Evolutionary conservation across 2,888 invertebrate species (phyloP).

Genomic region (Drosophila atroscutellata): DNA sequence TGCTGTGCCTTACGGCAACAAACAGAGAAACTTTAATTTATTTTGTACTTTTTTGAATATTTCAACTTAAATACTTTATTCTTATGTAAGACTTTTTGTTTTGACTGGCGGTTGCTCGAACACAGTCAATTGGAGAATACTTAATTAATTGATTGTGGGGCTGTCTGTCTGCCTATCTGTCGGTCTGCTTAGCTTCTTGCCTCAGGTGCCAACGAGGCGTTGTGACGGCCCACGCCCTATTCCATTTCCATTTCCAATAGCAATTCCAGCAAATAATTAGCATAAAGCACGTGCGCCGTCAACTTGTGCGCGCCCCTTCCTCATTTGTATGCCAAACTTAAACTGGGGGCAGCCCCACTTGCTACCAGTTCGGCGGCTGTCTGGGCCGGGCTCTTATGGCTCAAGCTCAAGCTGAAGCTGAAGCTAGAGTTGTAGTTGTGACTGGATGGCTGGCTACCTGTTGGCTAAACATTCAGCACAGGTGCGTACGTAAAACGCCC

Average conservation of each 20-base stretch:
- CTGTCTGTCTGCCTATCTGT: not conserved
- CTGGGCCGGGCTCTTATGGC: conserved; percentile 30
- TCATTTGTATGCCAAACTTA: conserved; percentile 70
- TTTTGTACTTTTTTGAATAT: not conserved
- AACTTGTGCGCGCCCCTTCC: conserved; percentile 55
- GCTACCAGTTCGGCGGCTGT: conserved; percentile 51
- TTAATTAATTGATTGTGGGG: conserved; percentile 60
- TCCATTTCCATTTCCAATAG: conserved; percentile 51
- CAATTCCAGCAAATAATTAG: conserved; percentile 65
- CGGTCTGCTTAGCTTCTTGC: conserved; percentile 2
- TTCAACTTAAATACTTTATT: not conserved
- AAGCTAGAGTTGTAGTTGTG: conserved; percentile 9
- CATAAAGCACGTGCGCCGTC: conserved; percentile 77
- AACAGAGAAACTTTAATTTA: conserved; percentile 1
- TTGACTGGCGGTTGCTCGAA: not conserved
- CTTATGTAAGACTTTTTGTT: conserved; percentile 3
- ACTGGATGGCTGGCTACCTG: conserved; percentile 65
- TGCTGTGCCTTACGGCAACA: not conserved
- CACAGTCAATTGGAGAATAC: conserved; percentile 32
- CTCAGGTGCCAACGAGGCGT: conserved; percentile 22
- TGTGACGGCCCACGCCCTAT: conserved; percentile 67
- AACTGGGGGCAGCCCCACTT: conserved; percentile 34
- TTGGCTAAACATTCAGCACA: conserved; percentile 60
- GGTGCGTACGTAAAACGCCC: conserved; percentile 70
- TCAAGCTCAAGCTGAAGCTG: not conserved